Evolutionary conservation across 2,113 vertebrate species (phyloP).

Genomic region (Cavia porcellus): DNA sequence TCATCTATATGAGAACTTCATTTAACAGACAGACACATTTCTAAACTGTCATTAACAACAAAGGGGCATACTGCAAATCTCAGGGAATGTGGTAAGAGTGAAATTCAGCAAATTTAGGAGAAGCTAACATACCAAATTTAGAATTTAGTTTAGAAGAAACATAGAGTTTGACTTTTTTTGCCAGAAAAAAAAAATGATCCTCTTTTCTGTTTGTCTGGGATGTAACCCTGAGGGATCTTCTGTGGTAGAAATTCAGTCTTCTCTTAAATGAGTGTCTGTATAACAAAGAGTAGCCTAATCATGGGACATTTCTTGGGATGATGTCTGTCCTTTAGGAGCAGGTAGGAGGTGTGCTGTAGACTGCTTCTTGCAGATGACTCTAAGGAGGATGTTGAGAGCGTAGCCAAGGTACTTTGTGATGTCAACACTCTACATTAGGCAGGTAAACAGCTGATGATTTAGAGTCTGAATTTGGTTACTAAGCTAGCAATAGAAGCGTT

Average conservation of each 20-base stretch:
- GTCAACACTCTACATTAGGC: neutral
- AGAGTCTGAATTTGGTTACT: neutral
- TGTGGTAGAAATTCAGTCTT: neutral
- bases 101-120: neutral
- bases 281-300: neutral
- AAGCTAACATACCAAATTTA: neutral
- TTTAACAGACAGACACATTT: neutral
- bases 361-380: neutral
- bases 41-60: neutral
- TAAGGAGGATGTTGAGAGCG: neutral
- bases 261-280: neutral
- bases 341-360: neutral
- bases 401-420: neutral
- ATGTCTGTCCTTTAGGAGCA: neutral
- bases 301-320: neutral
- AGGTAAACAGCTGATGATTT: neutral
- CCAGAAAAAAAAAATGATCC: neutral
- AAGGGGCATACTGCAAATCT: neutral
- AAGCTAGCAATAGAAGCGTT: neutral
- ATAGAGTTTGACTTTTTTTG: neutral
- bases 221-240: neutral
- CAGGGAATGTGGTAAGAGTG: neutral
- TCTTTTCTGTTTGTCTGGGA: neutral
- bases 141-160: neutral
- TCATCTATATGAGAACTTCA: neutral